phyloP scores from a whole-genome alignment of 2,888 invertebrate genomes.

The Sminthurinus aureus region DNA sequence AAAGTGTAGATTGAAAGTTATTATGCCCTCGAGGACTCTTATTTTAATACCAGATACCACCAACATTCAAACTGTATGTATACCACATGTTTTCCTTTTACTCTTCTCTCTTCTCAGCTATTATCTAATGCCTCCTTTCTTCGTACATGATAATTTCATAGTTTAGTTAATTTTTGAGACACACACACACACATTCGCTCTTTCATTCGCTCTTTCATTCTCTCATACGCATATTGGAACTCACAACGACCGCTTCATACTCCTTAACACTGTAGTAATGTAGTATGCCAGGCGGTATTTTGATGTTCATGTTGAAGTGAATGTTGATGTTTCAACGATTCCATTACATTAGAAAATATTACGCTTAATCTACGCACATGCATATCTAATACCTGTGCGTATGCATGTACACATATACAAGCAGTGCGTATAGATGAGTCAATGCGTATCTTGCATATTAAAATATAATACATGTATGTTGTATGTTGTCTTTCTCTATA shows the following conservation, averaged over 20 bases:
- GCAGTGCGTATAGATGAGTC: not conserved
- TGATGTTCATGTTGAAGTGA: conserved; percentile 7
- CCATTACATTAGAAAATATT: not conserved
- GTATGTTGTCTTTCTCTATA: not conserved
- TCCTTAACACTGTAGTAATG: no score
- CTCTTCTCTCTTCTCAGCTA: no score
- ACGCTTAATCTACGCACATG: not conserved
- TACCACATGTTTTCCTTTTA: not conserved
- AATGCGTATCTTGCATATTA: not conserved
- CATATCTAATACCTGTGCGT: not conserved
- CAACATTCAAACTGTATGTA: not conserved
- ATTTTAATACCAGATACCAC: not conserved
- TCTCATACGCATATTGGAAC: not conserved
- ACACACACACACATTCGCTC: not conserved
- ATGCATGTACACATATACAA: not conserved
- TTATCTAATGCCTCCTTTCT: not conserved
- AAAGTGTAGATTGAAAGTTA: conserved; percentile 17
- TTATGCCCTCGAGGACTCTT: not conserved
- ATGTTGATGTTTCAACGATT: conserved; percentile 3
- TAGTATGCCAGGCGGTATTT: not conserved
- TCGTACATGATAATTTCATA: not conserved
- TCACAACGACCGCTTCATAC: not conserved
- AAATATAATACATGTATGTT: not conserved
- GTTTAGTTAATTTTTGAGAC: conserved; percentile 1
- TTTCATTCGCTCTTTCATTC: no score